Evolutionary conservation across 2,113 vertebrate genomes (phyloP).

Genomic region (Carassius gibelio): DNA sequence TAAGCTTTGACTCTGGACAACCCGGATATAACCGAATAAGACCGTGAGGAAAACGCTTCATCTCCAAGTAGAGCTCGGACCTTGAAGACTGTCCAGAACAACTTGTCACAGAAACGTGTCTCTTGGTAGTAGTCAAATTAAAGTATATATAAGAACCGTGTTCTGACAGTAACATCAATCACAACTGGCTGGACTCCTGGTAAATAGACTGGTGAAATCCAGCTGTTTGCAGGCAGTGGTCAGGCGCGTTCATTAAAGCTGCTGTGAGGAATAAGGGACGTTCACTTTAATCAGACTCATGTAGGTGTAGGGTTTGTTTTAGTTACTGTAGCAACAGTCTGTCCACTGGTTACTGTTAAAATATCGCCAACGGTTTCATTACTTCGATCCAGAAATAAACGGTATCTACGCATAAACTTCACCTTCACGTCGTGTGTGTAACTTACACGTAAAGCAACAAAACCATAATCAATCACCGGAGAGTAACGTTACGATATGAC

Average conservation of each 20-base stretch:
- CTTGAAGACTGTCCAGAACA: not conserved
- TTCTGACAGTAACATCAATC: not conserved
- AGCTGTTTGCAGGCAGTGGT: not conserved
- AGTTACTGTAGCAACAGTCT: slow-evolving; percentile 30
- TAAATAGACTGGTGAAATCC: not conserved
- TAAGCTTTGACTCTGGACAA: not conserved
- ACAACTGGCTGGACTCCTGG: not conserved
- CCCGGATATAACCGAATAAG: not conserved
- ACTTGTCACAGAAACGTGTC: not conserved
- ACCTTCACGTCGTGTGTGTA: not conserved
- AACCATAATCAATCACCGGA: not conserved
- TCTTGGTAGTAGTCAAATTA: not conserved
- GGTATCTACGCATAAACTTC: not conserved
- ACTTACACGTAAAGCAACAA: not conserved
- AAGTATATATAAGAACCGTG: not conserved
- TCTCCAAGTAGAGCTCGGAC: not conserved
- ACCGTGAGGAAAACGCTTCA: not conserved
- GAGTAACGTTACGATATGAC: not conserved
- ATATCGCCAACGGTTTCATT: not conserved
- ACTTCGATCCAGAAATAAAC: slow-evolving; percentile 9
- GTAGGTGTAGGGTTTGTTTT: not conserved
- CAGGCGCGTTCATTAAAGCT: not conserved
- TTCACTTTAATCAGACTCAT: slow-evolving; percentile 8
- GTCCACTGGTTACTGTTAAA: slow-evolving; percentile 4
- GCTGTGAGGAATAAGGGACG: not conserved